Percentiles rank a stretch among this genome's conserved stretches.
phyloP scores from a whole-genome alignment of 2,888 invertebrate genomes.

The Cephonodes hylas region DNA sequence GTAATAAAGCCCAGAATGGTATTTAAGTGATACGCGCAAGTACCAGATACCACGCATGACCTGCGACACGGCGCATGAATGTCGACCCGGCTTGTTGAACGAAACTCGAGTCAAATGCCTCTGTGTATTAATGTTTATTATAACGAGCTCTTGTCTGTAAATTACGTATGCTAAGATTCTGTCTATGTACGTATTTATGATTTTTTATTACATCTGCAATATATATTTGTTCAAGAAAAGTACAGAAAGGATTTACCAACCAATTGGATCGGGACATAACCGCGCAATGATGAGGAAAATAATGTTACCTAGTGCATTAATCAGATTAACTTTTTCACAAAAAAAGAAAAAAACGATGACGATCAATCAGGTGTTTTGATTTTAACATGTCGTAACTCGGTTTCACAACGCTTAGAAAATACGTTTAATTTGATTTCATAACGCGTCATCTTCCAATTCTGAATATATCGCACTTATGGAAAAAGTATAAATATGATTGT shows the following conservation, averaged over 20 bases:
- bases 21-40: neutral
- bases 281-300: too few species aligned
- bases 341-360: neutral
- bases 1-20: neutral
- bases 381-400: too few species aligned
- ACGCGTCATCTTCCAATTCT: too few species aligned
- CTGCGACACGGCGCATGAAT: slow-evolving; percentile 7
- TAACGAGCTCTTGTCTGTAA: neutral
- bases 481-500: too few species aligned
- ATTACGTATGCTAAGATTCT: neutral
- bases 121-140: neutral
- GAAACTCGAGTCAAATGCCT: neutral
- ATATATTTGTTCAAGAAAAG: too few species aligned
- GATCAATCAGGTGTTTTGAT: neutral
- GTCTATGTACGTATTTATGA: neutral
- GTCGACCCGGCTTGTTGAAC: neutral
- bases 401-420: too few species aligned
- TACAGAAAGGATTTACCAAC: too few species aligned
- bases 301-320: too few species aligned
- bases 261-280: too few species aligned
- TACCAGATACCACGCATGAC: slow-evolving; percentile 5
- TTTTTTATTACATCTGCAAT: neutral
- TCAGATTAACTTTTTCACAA: too few species aligned
- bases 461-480: too few species aligned
- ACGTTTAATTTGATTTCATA: too few species aligned